These are phyloP conservation scores for Cuniculus paca DNA, from an alignment of 2,797 vertebrate species.

Conservation along the genomic window DNA sequence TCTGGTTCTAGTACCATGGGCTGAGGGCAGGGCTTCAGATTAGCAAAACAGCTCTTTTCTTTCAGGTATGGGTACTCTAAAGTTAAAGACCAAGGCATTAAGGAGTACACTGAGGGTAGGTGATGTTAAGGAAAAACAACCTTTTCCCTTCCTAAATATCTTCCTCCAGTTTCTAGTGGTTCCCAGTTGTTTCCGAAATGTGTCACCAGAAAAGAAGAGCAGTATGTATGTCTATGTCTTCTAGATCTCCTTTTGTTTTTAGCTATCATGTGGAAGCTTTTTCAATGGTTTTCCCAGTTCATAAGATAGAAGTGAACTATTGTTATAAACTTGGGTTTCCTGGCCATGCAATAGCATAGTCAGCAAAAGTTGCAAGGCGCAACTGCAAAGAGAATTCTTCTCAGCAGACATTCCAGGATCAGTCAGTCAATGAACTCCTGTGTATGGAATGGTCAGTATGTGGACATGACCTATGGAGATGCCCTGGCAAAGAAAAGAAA, in stretches of 20 bases:
- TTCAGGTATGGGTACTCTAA: not conserved
- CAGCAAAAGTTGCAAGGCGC: not conserved
- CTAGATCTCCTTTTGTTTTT: not conserved
- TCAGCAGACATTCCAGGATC: not conserved
- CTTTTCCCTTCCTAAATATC: not conserved
- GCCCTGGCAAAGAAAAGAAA: not conserved
- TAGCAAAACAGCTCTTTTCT: not conserved
- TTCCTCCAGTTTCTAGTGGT: not conserved
- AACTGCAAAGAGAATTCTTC: not conserved
- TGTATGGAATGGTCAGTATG: not conserved
- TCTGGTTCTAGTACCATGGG: not conserved
- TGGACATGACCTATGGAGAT: accelerated
- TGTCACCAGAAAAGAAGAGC: not conserved
- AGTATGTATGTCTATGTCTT: not conserved
- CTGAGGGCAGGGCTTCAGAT: not conserved
- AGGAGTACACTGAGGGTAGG: not conserved
- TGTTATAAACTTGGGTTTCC: not conserved
- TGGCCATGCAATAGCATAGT: not conserved
- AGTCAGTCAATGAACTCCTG: too few species aligned
- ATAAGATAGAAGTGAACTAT: not conserved
- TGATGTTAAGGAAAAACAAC: not conserved
- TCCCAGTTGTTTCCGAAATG: not conserved
- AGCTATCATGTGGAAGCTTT: not conserved
- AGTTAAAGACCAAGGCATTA: not conserved
- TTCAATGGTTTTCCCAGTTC: not conserved